A percentile compares a stretch with the other conserved stretches of the same genome.
Evolutionary conservation across 2,797 vertebrate species (phyloP).

Genomic region (Hozukius guyotensis): DNA sequence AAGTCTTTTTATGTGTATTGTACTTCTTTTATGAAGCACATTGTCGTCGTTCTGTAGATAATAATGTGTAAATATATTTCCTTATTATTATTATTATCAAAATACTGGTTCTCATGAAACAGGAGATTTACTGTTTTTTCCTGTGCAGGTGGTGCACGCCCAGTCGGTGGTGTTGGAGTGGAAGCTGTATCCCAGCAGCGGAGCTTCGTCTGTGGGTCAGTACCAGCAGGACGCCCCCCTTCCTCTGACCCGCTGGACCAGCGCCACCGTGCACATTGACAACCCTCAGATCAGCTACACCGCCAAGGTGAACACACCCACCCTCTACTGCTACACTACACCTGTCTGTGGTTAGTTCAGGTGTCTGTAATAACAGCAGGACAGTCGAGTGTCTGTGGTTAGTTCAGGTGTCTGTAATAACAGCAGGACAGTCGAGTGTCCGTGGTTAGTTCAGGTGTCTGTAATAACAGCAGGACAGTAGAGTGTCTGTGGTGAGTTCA

Average conservation of each 20-base stretch:
- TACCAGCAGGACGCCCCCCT: constrained; percentile 61
- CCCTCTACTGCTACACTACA: neutral
- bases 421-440: neutral
- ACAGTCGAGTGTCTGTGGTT: neutral
- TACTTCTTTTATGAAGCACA: too few species aligned
- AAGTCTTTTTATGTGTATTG: too few species aligned
- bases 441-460: neutral
- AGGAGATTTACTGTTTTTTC: neutral
- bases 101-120: neutral
- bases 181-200: constrained; percentile 73
- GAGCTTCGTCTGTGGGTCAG: constrained; percentile 20
- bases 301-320: constrained; percentile 61
- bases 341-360: neutral
- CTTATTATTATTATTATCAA: neutral
- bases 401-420: constrained; percentile 70
- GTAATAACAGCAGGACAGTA: too few species aligned
- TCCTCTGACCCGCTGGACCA: constrained; percentile 78
- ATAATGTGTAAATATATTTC: neutral
- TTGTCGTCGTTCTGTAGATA: too few species aligned
- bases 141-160: constrained; percentile 76
- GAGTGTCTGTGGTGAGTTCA: constrained; percentile 59
- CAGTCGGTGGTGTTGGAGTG: constrained; percentile 87
- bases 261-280: constrained; percentile 85
- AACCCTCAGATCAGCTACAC: constrained; percentile 88
- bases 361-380: neutral